Evolutionary conservation across 2,113 vertebrate genomes (phyloP), one percentile per base, ranked within the genome.

Genomic region (Corythaeola cristata): DNA sequence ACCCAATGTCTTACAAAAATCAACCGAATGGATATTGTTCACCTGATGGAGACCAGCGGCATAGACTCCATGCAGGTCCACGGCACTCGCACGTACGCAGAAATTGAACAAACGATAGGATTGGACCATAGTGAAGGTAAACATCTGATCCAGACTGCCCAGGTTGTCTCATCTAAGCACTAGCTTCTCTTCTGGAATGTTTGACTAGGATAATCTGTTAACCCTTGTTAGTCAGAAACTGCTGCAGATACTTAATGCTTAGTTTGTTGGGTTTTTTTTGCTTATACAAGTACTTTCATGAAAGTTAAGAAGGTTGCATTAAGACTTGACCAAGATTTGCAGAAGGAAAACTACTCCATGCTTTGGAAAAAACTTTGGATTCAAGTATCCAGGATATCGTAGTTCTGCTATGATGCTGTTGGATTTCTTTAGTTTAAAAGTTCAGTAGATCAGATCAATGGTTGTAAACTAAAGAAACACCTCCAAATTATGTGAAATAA

Each of bases 11-110:
- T 99, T 39, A 99, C 99, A 7, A 99, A 99, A 97, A 99, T 99
- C 97, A 99, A 99, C 92, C 98, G 99, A 20, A 99, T 99, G 99
- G 99, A 99, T 95, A 99, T 99, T 6, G 99, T 99, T 77, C 99
- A 99, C 93, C 98, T 99, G 30, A 98, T 99, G 97, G 98, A 99
- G 98, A 98, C 98, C 87, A 99, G 98, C 60, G 98, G 98, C 32
- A 97, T 97, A 16, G 98, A 99, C 94, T 97, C 98, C 9, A 44
- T 81, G 75, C 98, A 98, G 96, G 98, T 98, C 16, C 98, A 98
- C 9, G 90, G 98, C 58, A 93, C 98, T n/a, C 98, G 98, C 47
- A 98, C 98, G 8, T 99, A 99, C 69, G 95, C 98, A 27, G 99
- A 99, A 95, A 99, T 99, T 1, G 99, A 99, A 78, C 98, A 98